These are phyloP conservation scores for Phalacrocorax carbo DNA, from an alignment of 2,113 vertebrate genomes.

Conservation along the genomic window DNA sequence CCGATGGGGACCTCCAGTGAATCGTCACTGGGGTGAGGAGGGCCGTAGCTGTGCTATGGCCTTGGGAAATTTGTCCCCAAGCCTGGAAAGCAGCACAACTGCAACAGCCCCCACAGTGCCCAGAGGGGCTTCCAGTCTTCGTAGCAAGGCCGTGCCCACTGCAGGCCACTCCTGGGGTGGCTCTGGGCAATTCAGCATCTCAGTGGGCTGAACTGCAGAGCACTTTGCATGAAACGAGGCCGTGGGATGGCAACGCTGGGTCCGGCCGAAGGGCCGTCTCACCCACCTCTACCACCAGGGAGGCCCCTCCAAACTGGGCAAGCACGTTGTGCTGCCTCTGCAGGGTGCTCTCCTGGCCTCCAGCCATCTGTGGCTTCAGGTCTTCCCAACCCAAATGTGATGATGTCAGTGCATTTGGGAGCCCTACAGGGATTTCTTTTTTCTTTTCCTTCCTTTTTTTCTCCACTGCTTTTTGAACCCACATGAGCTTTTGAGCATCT, in stretches of 20 bases:
- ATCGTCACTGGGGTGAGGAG: fast-evolving
- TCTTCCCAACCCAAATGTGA: background rate
- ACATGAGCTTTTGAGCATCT: background rate
- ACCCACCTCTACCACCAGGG: background rate
- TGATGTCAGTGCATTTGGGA: background rate
- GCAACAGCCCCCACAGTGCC: background rate
- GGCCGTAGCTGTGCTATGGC: background rate
- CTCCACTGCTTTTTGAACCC: background rate
- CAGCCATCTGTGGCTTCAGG: background rate
- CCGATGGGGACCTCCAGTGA: background rate
- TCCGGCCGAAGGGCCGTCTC: background rate
- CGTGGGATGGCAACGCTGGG: background rate
- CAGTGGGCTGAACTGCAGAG: background rate
- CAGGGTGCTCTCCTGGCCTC: background rate
- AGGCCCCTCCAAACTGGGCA: background rate
- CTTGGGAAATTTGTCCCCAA: background rate
- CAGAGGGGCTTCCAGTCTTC: background rate
- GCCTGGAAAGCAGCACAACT: background rate
- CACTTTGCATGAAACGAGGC: background rate
- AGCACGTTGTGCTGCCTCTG: background rate
- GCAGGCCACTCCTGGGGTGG: background rate
- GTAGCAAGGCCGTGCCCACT: background rate
- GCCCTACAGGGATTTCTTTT: background rate
- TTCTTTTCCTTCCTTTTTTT: fast-evolving
- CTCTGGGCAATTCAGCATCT: background rate